Base-by-base conservation (phyloP, 2,113 vertebrate genomes). In the Actenoides lindsayi region DNA sequence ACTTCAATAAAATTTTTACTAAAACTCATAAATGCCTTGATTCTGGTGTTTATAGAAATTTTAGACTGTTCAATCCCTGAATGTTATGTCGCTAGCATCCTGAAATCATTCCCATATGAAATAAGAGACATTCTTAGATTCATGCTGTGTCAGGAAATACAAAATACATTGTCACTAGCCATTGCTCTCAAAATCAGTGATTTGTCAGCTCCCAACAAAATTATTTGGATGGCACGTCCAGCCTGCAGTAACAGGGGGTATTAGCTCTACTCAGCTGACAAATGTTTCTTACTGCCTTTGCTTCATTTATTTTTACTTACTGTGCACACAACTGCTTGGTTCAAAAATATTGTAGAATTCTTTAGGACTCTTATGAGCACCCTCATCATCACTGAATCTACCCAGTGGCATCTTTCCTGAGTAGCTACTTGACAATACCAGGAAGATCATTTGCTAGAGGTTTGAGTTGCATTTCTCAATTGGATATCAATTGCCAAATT, bases 41-140 rank as follows among this genome's bases (percentile, higher is more conserved):
- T 91, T 97, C 97, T 97, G 35, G 89, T 98, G 98, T 98, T 97
- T 98, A 98, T 96, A 97, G 97, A 98, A 98, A 98, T 97, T 96
- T 97, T 97, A 98, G 96, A 98, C 96, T 90, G 67, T 94, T 97
- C 94, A 91, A 97, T 96, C 97, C 91, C 96, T 81, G 60, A 81
- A 94, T 80, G 93, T 94, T 95, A 94, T 81, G 79, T 93, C 11
- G 65, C 94, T 97, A 93, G 44, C 68, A 94, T 94, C 79, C 96
- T 88, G 91, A 97, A 98, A 98, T 98, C 96, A 97, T 96, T 98
- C 96, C 98, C 98, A 98, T 87, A 98, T 97, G 98, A 98, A 76
- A 91, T 41, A 83, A 96, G 85, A 96, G 97, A 91, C 79, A 75
- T 96, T 96, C 92, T 84, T 93, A 91, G n/a, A 91, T 79, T 96